These are phyloP conservation scores for Sthenelais limicola DNA, from an alignment of 2,888 invertebrate species.

Conservation along the genomic window DNA sequence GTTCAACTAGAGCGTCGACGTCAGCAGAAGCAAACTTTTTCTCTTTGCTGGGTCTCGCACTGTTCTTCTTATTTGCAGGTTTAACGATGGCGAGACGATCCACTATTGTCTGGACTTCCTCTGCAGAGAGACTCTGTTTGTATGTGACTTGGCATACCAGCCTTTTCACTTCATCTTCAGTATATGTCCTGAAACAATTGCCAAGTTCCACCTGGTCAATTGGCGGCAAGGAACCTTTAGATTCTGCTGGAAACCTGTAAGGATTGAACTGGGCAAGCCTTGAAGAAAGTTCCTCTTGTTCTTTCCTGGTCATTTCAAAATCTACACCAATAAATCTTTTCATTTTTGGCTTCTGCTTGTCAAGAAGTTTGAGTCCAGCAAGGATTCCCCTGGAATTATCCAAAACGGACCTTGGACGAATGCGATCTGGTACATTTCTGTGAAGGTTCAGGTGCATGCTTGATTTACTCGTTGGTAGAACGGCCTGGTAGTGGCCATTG, in stretches of 20 bases:
- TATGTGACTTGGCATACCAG: conserved; percentile 5
- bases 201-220: not conserved
- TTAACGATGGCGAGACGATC: conserved; percentile 26
- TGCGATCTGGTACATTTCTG: conserved; percentile 2
- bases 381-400: conserved; percentile 18
- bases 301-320: conserved; percentile 10
- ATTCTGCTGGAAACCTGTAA: conserved; percentile 22
- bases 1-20: conserved; percentile 18
- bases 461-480: conserved; percentile 23
- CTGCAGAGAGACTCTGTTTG: conserved; percentile 3
- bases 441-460: conserved; percentile 41
- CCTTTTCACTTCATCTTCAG: conserved; percentile 17
- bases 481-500: conserved; percentile 34
- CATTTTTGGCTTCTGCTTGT: conserved; percentile 21
- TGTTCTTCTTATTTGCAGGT: conserved; percentile 2
- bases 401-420: not conserved
- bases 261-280: conserved; percentile 34
- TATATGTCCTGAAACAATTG: not conserved
- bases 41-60: too few species aligned
- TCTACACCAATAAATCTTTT: conserved; percentile 33
- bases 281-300: conserved; percentile 4
- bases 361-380: conserved; percentile 24
- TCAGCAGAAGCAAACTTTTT: conserved; percentile 5
- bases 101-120: conserved; percentile 22
- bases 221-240: conserved; percentile 11